Percentiles rank a stretch among this genome's conserved stretches.
Evolutionary conservation across 2,888 invertebrate species (phyloP).

Genomic region (Geophilus truncorum): DNA sequence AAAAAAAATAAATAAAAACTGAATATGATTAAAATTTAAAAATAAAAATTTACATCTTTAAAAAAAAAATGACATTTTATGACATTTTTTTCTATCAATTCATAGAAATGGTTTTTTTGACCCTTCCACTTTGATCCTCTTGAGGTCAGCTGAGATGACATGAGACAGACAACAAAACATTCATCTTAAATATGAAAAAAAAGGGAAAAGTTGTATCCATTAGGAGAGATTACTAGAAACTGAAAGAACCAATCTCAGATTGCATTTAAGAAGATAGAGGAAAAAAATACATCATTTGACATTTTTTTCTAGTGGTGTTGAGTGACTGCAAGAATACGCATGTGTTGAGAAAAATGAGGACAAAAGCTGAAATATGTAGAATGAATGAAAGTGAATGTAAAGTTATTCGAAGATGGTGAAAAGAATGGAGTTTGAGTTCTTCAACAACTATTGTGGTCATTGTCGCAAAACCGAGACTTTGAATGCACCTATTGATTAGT

Average conservation of each 20-base stretch:
- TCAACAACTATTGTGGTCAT: too few species aligned
- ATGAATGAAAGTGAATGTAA: too few species aligned
- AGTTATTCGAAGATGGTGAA: too few species aligned
- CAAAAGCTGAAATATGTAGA: too few species aligned
- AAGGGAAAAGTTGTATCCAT: neutral
- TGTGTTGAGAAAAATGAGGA: too few species aligned
- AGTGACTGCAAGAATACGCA: neutral
- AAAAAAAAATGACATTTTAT: neutral
- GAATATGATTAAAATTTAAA: too few species aligned
- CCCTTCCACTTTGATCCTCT: neutral
- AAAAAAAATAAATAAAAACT: too few species aligned
- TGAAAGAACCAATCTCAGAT: neutral
- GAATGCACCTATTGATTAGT: too few species aligned
- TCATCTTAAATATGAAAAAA: neutral
- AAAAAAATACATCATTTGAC: neutral
- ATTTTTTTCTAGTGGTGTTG: neutral
- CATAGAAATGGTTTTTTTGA: too few species aligned
- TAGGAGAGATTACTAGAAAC: neutral
- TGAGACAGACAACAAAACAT: neutral
- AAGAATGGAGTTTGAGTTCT: too few species aligned
- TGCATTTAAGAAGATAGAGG: neutral
- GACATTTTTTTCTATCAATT: neutral
- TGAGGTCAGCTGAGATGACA: neutral
- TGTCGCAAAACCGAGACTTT: too few species aligned
- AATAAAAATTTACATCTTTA: neutral